A percentile compares a stretch with the other conserved stretches of the same genome.
Evolutionary conservation across 2,888 invertebrate genomes (phyloP).

Genomic region (Andrena bucephala): DNA sequence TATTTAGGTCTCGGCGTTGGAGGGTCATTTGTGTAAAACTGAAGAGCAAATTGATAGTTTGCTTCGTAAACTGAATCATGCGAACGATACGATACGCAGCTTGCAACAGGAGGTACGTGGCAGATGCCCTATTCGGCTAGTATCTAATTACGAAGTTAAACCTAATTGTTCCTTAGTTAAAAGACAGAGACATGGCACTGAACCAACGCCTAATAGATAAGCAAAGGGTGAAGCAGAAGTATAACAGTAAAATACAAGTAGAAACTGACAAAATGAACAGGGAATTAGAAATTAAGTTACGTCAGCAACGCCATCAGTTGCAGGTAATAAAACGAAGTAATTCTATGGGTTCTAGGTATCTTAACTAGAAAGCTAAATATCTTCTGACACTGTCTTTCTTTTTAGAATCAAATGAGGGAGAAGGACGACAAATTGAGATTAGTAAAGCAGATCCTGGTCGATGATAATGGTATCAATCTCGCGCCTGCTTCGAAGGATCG

Average conservation of each 20-base stretch:
- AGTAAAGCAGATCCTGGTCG: slow-evolving; percentile 87
- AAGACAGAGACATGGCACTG: slow-evolving; percentile 85
- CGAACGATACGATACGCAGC: slow-evolving; percentile 88
- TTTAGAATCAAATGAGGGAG: slow-evolving; percentile 86
- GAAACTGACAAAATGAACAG: slow-evolving; percentile 91
- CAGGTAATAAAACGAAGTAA: slow-evolving; percentile 79
- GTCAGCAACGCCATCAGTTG: slow-evolving; percentile 87
- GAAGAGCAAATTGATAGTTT: slow-evolving; percentile 88
- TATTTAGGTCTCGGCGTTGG: slow-evolving; percentile 85
- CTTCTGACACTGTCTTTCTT: background rate
- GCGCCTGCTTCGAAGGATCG: slow-evolving; percentile 36
- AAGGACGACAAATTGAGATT: slow-evolving; percentile 88
- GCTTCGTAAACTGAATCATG: slow-evolving; percentile 88
- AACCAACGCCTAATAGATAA: slow-evolving; percentile 86
- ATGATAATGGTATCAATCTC: slow-evolving; percentile 81
- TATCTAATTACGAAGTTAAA: background rate
- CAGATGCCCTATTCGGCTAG: background rate
- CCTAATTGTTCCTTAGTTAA: slow-evolving; percentile 76
- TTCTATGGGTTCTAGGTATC: background rate
- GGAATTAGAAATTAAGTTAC: slow-evolving; percentile 88
- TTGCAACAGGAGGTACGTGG: slow-evolving; percentile 86
- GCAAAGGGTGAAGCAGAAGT: slow-evolving; percentile 85
- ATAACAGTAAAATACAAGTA: slow-evolving; percentile 87
- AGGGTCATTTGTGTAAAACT: slow-evolving; percentile 89
- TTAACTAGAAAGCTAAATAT: background rate